Conservation (phyloP, 2,888 invertebrate species). For the Ernsta delagoae region DNA sequence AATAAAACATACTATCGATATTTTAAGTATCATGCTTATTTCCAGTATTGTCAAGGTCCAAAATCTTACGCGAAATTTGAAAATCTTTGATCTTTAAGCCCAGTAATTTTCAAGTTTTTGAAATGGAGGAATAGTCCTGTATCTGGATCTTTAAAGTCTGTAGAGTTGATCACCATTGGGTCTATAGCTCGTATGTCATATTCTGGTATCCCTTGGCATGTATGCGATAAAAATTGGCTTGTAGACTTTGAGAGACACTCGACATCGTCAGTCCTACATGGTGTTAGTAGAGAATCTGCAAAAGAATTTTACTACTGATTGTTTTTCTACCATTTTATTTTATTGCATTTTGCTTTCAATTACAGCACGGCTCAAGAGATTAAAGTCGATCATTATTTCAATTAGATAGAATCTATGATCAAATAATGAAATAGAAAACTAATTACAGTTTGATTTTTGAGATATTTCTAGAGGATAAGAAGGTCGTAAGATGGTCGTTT, state of each 20-base stretch:
- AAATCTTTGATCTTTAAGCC: constrained; percentile 62
- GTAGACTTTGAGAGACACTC: constrained; percentile 65
- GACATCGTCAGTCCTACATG: constrained; percentile 63
- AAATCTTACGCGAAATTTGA: constrained; percentile 62
- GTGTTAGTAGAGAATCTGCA: constrained; percentile 48
- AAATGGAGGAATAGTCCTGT: constrained; percentile 54
- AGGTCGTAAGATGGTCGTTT: too few species aligned
- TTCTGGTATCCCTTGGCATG: constrained; percentile 57
- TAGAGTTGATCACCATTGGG: constrained; percentile 56
- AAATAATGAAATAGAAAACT: too few species aligned
- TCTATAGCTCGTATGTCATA: constrained; percentile 61
- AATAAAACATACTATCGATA: too few species aligned
- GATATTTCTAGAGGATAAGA: too few species aligned
- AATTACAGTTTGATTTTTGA: too few species aligned
- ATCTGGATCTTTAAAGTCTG: constrained; percentile 50
- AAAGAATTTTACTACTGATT: constrained; percentile 1
- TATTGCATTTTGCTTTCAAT: too few species aligned
- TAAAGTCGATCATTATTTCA: too few species aligned
- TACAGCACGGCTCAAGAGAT: too few species aligned
- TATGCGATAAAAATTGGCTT: constrained; percentile 61
- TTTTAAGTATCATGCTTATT: too few species aligned
- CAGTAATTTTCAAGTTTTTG: constrained; percentile 62
- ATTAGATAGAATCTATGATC: too few species aligned
- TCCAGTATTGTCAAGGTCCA: neutral
- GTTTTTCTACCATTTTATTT: too few species aligned